A percentile compares a stretch with the other conserved stretches of the same genome.
Evolutionary conservation across 1,140 invertebrate genomes (phyloP).

Genomic region (Macrotrachela quadricornifera): DNA sequence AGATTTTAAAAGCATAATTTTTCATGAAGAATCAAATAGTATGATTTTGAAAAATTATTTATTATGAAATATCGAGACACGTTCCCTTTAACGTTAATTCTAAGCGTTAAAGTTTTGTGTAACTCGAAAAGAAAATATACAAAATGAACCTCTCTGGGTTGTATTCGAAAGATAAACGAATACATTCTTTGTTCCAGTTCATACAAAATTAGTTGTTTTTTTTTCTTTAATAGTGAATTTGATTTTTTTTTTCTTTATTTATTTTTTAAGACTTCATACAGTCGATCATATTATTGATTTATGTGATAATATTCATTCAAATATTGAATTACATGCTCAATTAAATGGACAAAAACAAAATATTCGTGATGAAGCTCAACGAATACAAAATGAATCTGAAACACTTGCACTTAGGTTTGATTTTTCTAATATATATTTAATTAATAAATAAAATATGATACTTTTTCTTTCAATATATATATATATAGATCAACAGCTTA

Average conservation of each 20-base stretch:
- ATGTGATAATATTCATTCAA: neutral
- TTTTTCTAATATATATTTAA: constrained; percentile 1
- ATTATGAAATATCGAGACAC: no score
- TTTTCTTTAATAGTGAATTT: neutral
- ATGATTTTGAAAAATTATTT: constrained; percentile 7
- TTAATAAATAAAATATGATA: neutral
- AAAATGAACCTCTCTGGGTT: neutral
- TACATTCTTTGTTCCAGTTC: no score
- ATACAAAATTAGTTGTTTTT: no score
- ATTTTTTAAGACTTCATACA: no score
- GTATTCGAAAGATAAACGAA: no score
- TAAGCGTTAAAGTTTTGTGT: neutral
- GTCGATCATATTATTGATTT: no score
- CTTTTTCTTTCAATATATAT: no score
- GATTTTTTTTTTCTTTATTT: neutral
- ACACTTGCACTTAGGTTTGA: neutral
- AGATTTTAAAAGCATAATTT: no score
- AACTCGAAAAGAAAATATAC: neutral
- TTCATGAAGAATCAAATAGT: no score
- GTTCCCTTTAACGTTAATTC: no score
- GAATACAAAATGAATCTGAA: neutral
- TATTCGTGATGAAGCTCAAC: neutral
- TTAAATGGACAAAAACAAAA: neutral
- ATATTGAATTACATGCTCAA: neutral
- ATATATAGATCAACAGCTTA: constrained; percentile 44